Base-by-base conservation (phyloP, 2,113 vertebrate species). In the Colossoma macropomum region DNA sequence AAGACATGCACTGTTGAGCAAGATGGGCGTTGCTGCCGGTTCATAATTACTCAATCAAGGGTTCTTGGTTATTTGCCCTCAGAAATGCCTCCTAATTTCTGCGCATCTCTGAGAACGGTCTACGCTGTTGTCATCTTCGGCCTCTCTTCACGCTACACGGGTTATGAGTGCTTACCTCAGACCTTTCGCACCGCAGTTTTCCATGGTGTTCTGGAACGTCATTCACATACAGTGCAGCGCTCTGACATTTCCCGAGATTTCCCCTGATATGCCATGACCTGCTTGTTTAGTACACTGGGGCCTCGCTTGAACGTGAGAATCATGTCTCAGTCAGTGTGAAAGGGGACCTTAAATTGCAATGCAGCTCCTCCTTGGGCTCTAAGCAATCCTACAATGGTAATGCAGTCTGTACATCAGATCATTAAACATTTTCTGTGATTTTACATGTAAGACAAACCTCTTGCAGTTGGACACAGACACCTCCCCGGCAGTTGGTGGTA, bases 201-300 rank as follows among this genome's bases (percentile, higher is more conserved):
- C 23, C 23, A 1, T 13, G 34, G 21, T 52, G 75, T 63, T 77
- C 59, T 27, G 30, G 62, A 16, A 56, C 0, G 23, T 9, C 15
- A 38, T 62, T 45, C 68, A 23, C 11, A 9, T 34, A 25, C 70
- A 65, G 56, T 11, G 41, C 41, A 38, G 45, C 9, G n/a, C 68
- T 62, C n/a, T 71, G 68, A 52, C 54, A 71, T 71, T 74, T 63
- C 27, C 56, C 4, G 30, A 75, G 28, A 54, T 68, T 54, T 75
- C 72, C 72, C 48, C 6, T 56, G 80, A 82, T 25, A 8, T 66
- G 28, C 21, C 30, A 66, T 28, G 68, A 45, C 68, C 68, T 71
- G 34, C 21, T n/a, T 41, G n/a, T 34, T 81, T 56, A 38, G 45
- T 27, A 52, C 48, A 21, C 32, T 45, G 72, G 30, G 72, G 75